Base-by-base conservation (phyloP, 2,888 invertebrate species). In the Dicyrtomina minuta region DNA sequence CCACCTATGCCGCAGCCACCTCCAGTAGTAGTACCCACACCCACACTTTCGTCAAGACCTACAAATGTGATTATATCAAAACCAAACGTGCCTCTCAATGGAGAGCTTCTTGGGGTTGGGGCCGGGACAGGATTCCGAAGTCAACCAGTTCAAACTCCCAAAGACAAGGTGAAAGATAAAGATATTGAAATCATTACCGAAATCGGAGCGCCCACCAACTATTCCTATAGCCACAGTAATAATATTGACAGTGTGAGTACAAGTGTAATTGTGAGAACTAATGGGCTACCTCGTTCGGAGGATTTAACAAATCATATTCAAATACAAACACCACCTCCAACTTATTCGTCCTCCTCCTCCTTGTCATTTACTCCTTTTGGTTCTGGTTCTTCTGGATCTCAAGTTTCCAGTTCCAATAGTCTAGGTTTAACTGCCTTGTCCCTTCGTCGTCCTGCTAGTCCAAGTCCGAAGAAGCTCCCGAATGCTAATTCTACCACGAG, bases 181-280 rank as follows among this genome's bases (percentile, higher is more conserved):
- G 33, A 33, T 8, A 33, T 33, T 33, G 33, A 33, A 33, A 33
- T 33, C 33, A 33, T 33, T 33, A 33, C 4, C 33, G 33, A 33
- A 33, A 33, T 33, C 8, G 4, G 4, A 33, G 33, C 33, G 8
- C 33, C 33, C 8, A 33, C 33, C 3, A 3, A 33, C 33, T 5
- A 33, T 33, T 2, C 41, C 20, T 4, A 20, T 13, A 51, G 20
- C 44, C 15, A n/a, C 8, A 22, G 15, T 41, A 43, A 15, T 60
- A 24, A 13, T 60, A 53, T 3, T 53, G 22, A 12, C 4, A 53
- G 46, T 12, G 20, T 17, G 17, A 49, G 49, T n/a, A 53, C 17
- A n/a, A 39, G 39, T 58, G 58, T 39, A 6, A 27, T 39, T 39
- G 27, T 26, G n/a, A 58, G 39, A 58, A 33, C 58, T 17, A 58